Base-by-base conservation (phyloP, 2,888 invertebrate species). In the Melinaea marsaeus region DNA sequence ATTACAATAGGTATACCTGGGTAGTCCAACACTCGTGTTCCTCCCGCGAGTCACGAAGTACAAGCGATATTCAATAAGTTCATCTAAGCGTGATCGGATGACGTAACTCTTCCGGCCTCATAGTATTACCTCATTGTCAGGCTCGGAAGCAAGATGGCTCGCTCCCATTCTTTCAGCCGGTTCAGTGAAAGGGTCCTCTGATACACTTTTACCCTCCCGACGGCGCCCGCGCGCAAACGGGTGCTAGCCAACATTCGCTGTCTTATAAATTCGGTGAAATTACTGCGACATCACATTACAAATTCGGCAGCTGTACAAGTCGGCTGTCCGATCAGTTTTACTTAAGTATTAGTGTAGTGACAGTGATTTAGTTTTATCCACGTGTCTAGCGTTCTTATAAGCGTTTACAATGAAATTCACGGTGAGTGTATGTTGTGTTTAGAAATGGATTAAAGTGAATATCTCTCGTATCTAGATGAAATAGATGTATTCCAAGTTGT, bases 181-280 rank as follows among this genome's bases (percentile, higher is more conserved):
- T 78, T 74, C 83, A 88, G 90, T 90, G 90, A 90, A 90, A 90
- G 90, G 90, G 90, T 90, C 80, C 86, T 85, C 82, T 75, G 83
- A 81, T 84, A 83, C 78, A 88, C 88, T 88, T 85, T 86, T 88
- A 88, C 90, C 88, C 88, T 86, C 83, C 83, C 83, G 83, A 76
- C 74, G 71, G 73, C 72, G 71, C 74, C 76, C 64, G 76, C 75
- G 75, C 68, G 34, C 63, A 66, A 63, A 70, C 85, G 81, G 84
- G 83, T 81, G 82, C 77, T 75, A 78, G 77, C 79, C 74, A 77
- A 77, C 75, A 74, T 69, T 77, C 83, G 78, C 82, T 81, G 80
- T 81, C 88, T 88, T 91, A 91, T 91, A 91, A 90, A 91, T 91
- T 90, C 85, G 86, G 86, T 85, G 90, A 85, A 87, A 86, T 85